A percentile compares a stretch with the other conserved stretches of the same genome.
Conservation (phyloP, 2,797 vertebrate genomes). For the Pristis pectinata region DNA sequence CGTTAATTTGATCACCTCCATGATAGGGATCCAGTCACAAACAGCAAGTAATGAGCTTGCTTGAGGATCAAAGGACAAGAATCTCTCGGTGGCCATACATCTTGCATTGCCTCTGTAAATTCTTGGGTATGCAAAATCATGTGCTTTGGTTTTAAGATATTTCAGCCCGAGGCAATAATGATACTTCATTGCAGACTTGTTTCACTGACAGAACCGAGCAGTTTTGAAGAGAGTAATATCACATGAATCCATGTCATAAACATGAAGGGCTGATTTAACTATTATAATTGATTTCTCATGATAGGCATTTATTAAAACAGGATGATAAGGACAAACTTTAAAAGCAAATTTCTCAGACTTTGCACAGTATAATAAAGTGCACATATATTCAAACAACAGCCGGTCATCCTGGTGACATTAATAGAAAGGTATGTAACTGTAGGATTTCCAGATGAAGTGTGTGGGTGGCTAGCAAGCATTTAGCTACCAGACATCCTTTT, state of each 20-base stretch:
- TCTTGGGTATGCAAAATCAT: conserved; percentile 78
- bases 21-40: not conserved
- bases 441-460: not conserved
- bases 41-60: not conserved
- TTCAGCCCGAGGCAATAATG: conserved; percentile 76
- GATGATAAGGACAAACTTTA: conserved; percentile 46
- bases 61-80: conserved; percentile 37
- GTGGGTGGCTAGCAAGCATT: not conserved
- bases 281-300: conserved; percentile 73
- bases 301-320: conserved; percentile 70
- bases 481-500: not conserved
- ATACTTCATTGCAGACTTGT: conserved; percentile 76
- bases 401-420: not conserved
- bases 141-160: conserved; percentile 90
- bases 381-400: not conserved
- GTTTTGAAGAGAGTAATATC: conserved; percentile 88
- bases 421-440: not conserved
- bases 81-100: conserved; percentile 61
- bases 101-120: conserved; percentile 77
- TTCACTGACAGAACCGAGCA: conserved; percentile 83
- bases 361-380: not conserved
- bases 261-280: conserved; percentile 78
- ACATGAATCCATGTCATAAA: conserved; percentile 78
- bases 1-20: not conserved
- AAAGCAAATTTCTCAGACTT: conserved; percentile 47